phyloP scores from a whole-genome alignment of 2,888 invertebrate species.

The Thymelicus sylvestris region DNA sequence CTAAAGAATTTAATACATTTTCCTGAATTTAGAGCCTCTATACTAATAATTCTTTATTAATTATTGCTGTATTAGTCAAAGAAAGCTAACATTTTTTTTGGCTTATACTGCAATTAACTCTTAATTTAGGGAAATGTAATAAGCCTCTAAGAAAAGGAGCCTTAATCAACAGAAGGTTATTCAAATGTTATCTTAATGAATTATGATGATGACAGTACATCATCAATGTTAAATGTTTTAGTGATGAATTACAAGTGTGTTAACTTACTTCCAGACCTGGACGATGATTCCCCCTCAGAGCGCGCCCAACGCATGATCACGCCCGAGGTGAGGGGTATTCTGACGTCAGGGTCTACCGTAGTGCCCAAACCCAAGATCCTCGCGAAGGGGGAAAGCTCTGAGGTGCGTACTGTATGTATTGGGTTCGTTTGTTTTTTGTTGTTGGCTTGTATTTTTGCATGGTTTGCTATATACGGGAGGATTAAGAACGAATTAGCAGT shows the following conservation, averaged over 20 bases:
- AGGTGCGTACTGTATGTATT: slow-evolving; percentile 56
- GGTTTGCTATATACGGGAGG: not conserved
- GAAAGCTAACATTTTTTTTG: too few relatives aligned
- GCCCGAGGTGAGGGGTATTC: slow-evolving; percentile 81
- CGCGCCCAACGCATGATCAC: slow-evolving; percentile 84
- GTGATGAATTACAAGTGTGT: not conserved
- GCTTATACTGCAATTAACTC: too few relatives aligned
- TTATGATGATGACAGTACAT: too few relatives aligned
- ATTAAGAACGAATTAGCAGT: too few relatives aligned
- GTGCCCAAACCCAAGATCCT: slow-evolving; percentile 73
- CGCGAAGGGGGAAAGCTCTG: slow-evolving; percentile 80
- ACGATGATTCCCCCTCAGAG: slow-evolving; percentile 75
- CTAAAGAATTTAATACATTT: too few relatives aligned
- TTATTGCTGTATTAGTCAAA: too few relatives aligned
- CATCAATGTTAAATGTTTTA: not conserved
- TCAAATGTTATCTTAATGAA: too few relatives aligned
- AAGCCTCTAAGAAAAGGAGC: too few relatives aligned
- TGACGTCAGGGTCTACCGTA: slow-evolving; percentile 80
- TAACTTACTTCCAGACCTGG: slow-evolving; percentile 63
- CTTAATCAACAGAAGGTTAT: too few relatives aligned
- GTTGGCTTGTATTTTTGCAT: not conserved
- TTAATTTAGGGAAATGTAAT: too few relatives aligned
- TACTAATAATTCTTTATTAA: too few relatives aligned
- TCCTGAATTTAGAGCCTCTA: too few relatives aligned
- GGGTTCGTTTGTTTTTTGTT: not conserved